Base-by-base conservation (phyloP, 2,797 vertebrate species). In the Holocentrus rufus region DNA sequence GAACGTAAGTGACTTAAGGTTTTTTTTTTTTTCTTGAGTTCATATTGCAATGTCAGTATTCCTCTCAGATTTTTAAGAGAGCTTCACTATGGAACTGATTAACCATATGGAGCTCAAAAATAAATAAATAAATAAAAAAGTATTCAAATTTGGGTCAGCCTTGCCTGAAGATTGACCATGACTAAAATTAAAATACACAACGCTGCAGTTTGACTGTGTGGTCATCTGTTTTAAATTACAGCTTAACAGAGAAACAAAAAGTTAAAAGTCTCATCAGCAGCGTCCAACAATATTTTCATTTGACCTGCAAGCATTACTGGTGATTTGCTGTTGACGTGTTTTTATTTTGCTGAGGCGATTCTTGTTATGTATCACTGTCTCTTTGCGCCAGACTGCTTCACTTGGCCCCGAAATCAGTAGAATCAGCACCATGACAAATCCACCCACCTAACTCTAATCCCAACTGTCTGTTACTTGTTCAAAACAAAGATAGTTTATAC, bases 1-100 rank as follows among this genome's bases (percentile, higher is more conserved):
- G 96, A 93, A 96, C 92, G 98, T 99, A 94, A 85, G 97, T 94
- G 53, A 61, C 25, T 53, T 11, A 39, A 39, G 23, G 36, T 4
- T 52, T 25, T 6, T 17, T 62, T 27, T 25, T 34, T 17, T n/a
- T n/a, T 39, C 14, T 15, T 52, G 27, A 20, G 47, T 44, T 34
- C 10, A 13, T 44, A 18, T 20, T 18, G n/a, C 46, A 49, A n/a
- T 18, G 17, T n/a, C 46, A 49, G 17, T 18, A 25, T 61, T 61
- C 27, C 27, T 17, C 22, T 46, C 10, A 42, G 9, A 42, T 42
- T 42, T 42, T 3, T n/a, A n/a, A 42, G 11, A 39, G 36, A 39
- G 36, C 7, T 39, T 8, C 25, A 9, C 36, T 9, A 3, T 42
- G 14, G 39, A 42, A 39, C 36, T 13, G 39, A 42, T 42, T 42